These are phyloP conservation scores for Grus americana DNA, from an alignment of 2,113 vertebrate genomes.

Conservation along the genomic window DNA sequence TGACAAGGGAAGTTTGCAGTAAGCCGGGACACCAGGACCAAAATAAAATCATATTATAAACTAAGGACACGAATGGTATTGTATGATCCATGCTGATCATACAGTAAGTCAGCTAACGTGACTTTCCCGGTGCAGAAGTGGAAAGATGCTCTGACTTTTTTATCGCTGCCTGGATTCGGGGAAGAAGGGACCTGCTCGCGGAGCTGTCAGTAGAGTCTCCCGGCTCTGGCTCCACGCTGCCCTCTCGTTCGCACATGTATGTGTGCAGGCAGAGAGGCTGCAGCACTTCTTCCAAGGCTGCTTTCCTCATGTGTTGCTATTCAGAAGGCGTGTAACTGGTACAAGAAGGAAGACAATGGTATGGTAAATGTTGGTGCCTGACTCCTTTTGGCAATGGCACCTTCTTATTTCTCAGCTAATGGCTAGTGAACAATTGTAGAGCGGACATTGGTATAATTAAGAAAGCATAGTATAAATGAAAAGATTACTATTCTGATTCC, in stretches of 20 bases:
- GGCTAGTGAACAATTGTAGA: neutral
- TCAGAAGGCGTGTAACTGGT: neutral
- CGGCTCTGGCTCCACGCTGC: neutral
- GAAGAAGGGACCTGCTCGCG: neutral
- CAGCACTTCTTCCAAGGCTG: neutral
- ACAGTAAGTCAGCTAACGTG: neutral
- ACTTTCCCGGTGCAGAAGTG: neutral
- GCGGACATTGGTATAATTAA: neutral
- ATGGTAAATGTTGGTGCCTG: neutral
- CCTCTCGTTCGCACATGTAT: neutral
- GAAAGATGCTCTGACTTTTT: neutral
- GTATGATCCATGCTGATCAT: neutral
- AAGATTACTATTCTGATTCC: neutral
- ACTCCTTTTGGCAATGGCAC: neutral
- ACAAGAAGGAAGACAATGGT: neutral
- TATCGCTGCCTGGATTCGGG: neutral
- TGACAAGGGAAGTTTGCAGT: neutral
- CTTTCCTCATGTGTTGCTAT: neutral
- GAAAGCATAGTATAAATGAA: neutral
- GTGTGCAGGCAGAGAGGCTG: neutral
- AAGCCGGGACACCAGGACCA: neutral
- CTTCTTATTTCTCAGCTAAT: neutral
- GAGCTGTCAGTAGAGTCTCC: neutral
- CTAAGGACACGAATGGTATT: neutral
- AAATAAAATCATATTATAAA: neutral